Evolutionary conservation across 2,113 vertebrate species (phyloP).

Genomic region (Rhinoderma darwinii): DNA sequence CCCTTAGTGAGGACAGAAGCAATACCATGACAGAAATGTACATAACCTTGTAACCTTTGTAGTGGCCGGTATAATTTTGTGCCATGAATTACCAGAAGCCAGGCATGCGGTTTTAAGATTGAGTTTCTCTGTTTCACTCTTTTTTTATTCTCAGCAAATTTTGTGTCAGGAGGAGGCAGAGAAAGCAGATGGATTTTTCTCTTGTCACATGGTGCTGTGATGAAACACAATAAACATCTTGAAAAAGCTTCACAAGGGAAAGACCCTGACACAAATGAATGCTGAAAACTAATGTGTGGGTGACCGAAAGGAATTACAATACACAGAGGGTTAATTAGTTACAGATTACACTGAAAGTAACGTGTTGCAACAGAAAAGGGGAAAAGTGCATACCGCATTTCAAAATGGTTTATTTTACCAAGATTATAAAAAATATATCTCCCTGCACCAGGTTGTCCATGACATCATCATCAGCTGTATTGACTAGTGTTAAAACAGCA

Average conservation of each 20-base stretch:
- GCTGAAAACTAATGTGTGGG: not conserved
- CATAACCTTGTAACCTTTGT: not conserved
- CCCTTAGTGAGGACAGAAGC: too few species aligned
- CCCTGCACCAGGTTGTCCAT: not conserved
- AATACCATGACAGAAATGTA: too few species aligned
- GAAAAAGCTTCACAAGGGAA: not conserved
- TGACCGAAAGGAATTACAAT: not conserved
- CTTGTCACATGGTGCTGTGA: conserved; percentile 2
- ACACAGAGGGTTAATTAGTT: not conserved
- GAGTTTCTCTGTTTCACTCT: not conserved
- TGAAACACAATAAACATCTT: not conserved
- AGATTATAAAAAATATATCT: too few species aligned
- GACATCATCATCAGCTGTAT: not conserved
- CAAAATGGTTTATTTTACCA: not conserved
- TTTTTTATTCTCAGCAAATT: not conserved
- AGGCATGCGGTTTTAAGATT: not conserved
- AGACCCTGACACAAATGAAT: not conserved
- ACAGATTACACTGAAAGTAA: not conserved
- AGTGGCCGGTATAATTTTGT: not conserved
- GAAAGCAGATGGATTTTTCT: conserved; percentile 10
- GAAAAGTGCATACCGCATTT: not conserved
- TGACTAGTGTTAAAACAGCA: not conserved
- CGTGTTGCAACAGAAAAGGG: not conserved
- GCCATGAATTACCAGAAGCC: not conserved
- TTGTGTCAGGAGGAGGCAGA: not conserved